phyloP scores from a whole-genome alignment of 2,888 invertebrate species.

The Dysmachus trigonus region DNA sequence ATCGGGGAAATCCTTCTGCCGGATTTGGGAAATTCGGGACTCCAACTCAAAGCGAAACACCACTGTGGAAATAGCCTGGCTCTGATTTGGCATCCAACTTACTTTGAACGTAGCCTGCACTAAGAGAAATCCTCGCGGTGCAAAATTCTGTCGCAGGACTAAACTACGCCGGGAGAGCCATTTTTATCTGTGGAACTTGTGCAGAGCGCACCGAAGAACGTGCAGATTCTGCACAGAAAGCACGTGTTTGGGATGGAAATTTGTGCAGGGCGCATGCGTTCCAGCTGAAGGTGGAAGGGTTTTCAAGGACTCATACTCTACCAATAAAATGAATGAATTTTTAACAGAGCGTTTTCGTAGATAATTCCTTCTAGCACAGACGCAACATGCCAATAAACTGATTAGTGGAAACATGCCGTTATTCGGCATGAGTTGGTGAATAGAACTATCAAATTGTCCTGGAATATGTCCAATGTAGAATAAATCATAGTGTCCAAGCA shows the following conservation, averaged over 20 bases:
- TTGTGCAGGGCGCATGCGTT: not conserved
- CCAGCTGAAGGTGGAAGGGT: not conserved
- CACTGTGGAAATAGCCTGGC: slow-evolving; percentile 2
- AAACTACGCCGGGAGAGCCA: not conserved
- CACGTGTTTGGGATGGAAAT: not conserved
- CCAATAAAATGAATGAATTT: slow-evolving; percentile 34
- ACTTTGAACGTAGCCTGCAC: not conserved
- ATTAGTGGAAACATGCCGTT: not conserved
- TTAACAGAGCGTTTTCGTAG: not conserved
- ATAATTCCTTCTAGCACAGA: slow-evolving; percentile 18
- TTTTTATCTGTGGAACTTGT: not conserved
- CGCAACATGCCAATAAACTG: not conserved
- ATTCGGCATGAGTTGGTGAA: no score
- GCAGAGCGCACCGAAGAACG: not conserved
- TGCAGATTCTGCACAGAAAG: not conserved
- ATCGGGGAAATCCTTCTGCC: slow-evolving; percentile 31
- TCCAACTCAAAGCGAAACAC: not conserved
- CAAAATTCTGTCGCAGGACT: not conserved
- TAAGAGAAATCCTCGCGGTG: not conserved
- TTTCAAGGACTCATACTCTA: slow-evolving; percentile 15
- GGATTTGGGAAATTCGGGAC: not conserved
- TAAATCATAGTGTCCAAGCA: no score
- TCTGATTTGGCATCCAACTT: slow-evolving; percentile 32
- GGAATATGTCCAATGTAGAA: no score
- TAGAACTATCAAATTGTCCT: no score